Conservation (phyloP, 1,140 invertebrate species). For the Dendroctonus valens region DNA sequence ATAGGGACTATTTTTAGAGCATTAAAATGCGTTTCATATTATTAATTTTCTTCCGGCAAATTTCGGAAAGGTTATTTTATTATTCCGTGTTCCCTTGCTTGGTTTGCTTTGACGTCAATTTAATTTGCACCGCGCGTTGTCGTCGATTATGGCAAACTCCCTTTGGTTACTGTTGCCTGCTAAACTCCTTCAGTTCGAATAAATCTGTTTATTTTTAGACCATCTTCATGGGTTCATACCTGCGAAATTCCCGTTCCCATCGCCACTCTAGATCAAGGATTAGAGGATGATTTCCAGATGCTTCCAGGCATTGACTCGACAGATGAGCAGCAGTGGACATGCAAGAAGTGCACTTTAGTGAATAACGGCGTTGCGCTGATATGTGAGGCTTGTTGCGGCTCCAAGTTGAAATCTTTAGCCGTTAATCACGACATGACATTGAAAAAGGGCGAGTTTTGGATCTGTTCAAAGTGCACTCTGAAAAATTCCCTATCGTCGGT, state of each 20-base stretch:
- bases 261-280: constrained; percentile 52
- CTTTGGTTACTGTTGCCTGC: too few relatives aligned
- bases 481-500: constrained; percentile 73
- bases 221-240: constrained; percentile 43
- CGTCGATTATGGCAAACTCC: too few relatives aligned
- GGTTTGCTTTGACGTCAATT: too few relatives aligned
- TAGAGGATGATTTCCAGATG: constrained; percentile 56
- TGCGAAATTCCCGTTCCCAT: constrained; percentile 46
- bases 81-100: too few relatives aligned
- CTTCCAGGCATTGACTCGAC: constrained; percentile 42
- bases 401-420: constrained; percentile 67
- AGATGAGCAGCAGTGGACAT: constrained; percentile 71
- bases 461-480: constrained; percentile 74
- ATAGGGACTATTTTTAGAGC: too few relatives aligned
- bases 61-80: too few relatives aligned
- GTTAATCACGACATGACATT: constrained; percentile 66
- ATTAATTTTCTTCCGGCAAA: too few relatives aligned
- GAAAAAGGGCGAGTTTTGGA: constrained; percentile 76
- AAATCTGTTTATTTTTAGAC: constrained; percentile 26
- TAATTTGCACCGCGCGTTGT: too few relatives aligned
- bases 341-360: constrained; percentile 82
- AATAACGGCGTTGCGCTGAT: constrained; percentile 67
- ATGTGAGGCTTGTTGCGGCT: constrained; percentile 82
- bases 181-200: not conserved
- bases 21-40: too few relatives aligned